Base-by-base conservation (phyloP, 2,888 invertebrate genomes). In the Heterodera filipjevi region DNA sequence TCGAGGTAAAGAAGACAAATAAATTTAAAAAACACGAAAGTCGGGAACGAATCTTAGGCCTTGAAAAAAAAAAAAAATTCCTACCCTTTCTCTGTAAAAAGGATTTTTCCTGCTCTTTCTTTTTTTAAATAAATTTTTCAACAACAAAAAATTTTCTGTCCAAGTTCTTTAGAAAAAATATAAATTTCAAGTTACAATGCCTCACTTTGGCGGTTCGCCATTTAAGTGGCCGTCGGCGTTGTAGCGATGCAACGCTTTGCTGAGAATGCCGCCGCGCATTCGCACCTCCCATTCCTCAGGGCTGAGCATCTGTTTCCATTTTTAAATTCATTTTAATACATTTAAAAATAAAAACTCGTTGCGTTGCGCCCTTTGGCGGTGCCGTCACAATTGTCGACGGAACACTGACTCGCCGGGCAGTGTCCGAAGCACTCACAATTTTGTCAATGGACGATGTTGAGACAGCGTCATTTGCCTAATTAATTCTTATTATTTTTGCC, bases 241-340 rank as follows among this genome's bases (percentile, higher is more conserved):
- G 66, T 74, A 74, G 1, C 70, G 49, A 27, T 77, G 64, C 22
- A 82, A 66, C 14, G 80, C 82, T n/a, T 46, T 77, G 44, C 79
- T 71, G 10, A 82, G 77, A 44, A 82, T 82, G 5, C 82, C 82
- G 59, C 73, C 64, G 27, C 79, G 71, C 75, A 79, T 71, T 22
- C 82, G 75, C 39, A 71, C 44, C 27, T 76, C 78, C 46, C 66
- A 66, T 71, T 82, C 82, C 66, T 82, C 46, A 2, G 39, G 27
- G 64, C 33, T 30, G 5, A 73, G 59, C 44, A 35, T 27, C 30
- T 73, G 27, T 27, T n/a, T n/a, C n/a, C n/a, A n/a, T 64, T 19
- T 72, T 72, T 49, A 1, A 1, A 49, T 16, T 49, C 49, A 3
- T 0, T 49, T 19, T 5, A 16, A 49, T 12, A 19, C 44, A 16